Evolutionary conservation across 2,888 invertebrate genomes (phyloP).

Genomic region (Eupeodes latifasciatus): DNA sequence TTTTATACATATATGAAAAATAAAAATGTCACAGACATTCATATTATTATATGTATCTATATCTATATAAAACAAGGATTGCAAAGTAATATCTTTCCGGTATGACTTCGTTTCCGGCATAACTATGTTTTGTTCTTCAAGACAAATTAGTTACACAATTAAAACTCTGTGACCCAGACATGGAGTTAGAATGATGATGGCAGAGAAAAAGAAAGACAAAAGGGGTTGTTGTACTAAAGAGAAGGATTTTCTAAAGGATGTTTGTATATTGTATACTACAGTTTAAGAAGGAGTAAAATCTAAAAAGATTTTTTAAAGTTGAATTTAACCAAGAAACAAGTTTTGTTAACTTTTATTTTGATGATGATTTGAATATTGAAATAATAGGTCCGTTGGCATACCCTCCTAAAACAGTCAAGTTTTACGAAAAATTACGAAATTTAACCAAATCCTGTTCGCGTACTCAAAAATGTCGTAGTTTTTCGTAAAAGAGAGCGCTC

Average conservation of each 20-base stretch:
- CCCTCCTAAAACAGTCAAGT: too few species aligned
- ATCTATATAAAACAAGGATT: neutral
- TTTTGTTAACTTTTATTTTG: too few species aligned
- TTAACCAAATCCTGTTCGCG: too few species aligned
- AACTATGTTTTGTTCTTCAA: slow-evolving; percentile 29
- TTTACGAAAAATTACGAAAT: too few species aligned
- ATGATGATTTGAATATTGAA: too few species aligned
- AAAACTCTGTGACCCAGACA: slow-evolving; percentile 32
- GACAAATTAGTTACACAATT: slow-evolving; percentile 41
- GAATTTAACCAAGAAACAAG: neutral
- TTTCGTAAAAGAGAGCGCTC: too few species aligned
- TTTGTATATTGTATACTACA: neutral
- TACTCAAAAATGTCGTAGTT: too few species aligned
- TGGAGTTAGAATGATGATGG: neutral
- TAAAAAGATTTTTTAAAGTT: neutral
- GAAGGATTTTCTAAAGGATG: slow-evolving; percentile 19
- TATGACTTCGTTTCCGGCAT: slow-evolving; percentile 27
- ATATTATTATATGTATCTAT: neutral
- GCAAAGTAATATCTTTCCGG: slow-evolving; percentile 41
- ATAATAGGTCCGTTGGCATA: too few species aligned
- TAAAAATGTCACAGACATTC: slow-evolving; percentile 9
- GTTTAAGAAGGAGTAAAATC: neutral
- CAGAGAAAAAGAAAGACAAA: neutral
- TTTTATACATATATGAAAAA: neutral
- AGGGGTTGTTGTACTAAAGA: slow-evolving; percentile 8